Base-by-base conservation (phyloP, 2,797 vertebrate species). In the Eurystomus glaucurus region DNA sequence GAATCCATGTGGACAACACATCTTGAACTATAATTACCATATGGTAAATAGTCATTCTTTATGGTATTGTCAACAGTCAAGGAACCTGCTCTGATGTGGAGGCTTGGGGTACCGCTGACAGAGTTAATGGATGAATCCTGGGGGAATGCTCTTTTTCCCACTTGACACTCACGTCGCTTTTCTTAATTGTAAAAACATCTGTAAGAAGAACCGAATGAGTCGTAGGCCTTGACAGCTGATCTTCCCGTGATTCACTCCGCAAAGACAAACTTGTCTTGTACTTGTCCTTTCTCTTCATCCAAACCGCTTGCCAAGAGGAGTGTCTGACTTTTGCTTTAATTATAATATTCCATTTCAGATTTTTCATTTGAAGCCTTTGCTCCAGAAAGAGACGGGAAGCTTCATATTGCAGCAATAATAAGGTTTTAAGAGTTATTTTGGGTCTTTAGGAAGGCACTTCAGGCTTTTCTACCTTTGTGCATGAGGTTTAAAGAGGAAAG, bases 111-210 rank as follows among this genome's bases (percentile, higher is more conserved):
- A 78, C 3, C 83, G 92, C 90, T 96, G 95, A 93, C 92, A 85
- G 80, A 96, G 83, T 74, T 94, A 89, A 96, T 85, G 75, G 88
- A 96, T 97, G 93, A 82, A 92, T 37, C 94, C 87, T 68, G 64
- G 41, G 90, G 88, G 94, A 96, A 94, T 92, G 28, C 37, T 80
- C 88, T 91, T 93, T 91, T 72, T 95, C 92, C 95, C 86, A 91
- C 64, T 95, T 96, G 94, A 94, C 88, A 74, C 78, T 95, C 81
- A 68, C 94, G 96, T 92, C 90, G 75, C 95, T 94, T 93, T 87
- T 93, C 88, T 88, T 94, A 87, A 96, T 92, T 92, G 88, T 91
- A 94, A 96, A 96, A 96, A 80, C 96, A 95, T 96, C 95, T 97
- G 96, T 46, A 60, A 96, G 90, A 91, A 94, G 96, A 93, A 77